These are phyloP conservation scores for Capitella teleta DNA, from an alignment of 1,140 invertebrate species.

Conservation along the genomic window DNA sequence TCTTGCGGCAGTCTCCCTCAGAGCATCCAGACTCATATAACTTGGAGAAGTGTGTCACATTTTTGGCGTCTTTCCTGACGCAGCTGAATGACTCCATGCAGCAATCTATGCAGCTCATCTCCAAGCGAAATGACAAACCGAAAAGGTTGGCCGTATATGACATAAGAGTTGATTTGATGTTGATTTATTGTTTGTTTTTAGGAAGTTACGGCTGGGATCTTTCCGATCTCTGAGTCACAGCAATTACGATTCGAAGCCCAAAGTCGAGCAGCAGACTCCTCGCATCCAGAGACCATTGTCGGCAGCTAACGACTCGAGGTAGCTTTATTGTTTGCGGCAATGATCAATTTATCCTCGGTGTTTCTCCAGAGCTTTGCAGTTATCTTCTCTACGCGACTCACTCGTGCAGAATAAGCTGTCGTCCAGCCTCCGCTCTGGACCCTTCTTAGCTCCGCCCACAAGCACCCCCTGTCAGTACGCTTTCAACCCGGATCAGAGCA, in stretches of 20 bases:
- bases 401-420: no score
- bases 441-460: no score
- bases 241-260: neutral
- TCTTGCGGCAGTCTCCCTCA: neutral
- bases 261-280: no score
- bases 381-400: no score
- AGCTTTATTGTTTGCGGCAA: no score
- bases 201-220: neutral
- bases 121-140: conserved; percentile 11
- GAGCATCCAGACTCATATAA: neutral
- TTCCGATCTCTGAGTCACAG: neutral
- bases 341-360: no score
- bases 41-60: neutral
- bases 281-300: no score
- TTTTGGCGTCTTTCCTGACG: conserved; percentile 22
- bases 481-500: no score
- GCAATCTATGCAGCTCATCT: conserved; percentile 35
- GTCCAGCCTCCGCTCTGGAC: no score
- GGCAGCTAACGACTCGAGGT: no score
- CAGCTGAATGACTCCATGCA: conserved; percentile 40
- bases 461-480: no score
- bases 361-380: no score
- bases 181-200: neutral
- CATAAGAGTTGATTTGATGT: neutral
- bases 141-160: conserved; percentile 1